phyloP scores from a whole-genome alignment of 2,888 invertebrate genomes.

The Bugula neritina region DNA sequence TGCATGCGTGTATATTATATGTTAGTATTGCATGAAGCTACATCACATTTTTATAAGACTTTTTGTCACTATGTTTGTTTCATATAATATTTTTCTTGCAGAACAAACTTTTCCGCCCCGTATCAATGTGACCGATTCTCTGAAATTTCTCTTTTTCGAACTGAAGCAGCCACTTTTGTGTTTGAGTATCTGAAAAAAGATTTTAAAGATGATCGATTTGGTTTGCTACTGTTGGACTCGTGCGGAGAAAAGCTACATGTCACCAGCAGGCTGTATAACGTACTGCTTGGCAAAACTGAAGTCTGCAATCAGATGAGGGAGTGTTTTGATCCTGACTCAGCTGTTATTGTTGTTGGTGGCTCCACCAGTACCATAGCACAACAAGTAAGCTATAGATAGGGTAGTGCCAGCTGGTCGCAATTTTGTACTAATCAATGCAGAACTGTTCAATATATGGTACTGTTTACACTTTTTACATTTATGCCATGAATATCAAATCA shows the following conservation, averaged over 20 bases:
- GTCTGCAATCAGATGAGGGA: neutral
- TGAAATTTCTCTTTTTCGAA: neutral
- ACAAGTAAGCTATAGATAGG: neutral
- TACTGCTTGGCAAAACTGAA: neutral
- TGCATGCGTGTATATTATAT: neutral
- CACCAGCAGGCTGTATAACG: neutral
- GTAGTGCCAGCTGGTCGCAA: too few species aligned
- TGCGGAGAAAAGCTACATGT: neutral
- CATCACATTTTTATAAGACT: too few species aligned
- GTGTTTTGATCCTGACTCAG: neutral
- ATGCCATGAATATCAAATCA: too few species aligned
- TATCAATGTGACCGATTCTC: neutral
- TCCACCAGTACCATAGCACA: neutral
- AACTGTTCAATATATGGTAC: too few species aligned
- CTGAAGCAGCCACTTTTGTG: conserved; percentile 7
- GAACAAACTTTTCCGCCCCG: neutral
- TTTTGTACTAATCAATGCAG: too few species aligned
- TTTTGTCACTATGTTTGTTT: too few species aligned
- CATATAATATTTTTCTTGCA: neutral
- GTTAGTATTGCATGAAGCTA: too few species aligned
- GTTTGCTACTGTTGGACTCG: conserved; percentile 9
- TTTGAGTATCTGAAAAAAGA: neutral
- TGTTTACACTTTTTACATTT: too few species aligned
- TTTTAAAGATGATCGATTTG: neutral
- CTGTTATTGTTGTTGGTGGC: neutral